phyloP scores from a whole-genome alignment of 2,797 vertebrate genomes.

The Loris lydekkerianus region DNA sequence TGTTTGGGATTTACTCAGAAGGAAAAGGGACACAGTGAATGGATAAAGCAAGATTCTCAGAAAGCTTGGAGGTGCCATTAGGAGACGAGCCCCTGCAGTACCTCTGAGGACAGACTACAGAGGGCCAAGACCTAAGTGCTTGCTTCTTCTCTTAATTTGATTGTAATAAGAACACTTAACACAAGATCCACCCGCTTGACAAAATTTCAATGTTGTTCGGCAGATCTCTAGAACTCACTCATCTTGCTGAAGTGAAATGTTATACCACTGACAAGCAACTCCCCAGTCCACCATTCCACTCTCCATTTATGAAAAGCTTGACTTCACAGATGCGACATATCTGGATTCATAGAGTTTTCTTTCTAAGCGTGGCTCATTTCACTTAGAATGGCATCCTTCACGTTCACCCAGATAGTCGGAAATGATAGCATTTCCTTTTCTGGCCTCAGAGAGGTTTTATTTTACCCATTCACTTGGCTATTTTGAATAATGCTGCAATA shows the following conservation, averaged over 20 bases:
- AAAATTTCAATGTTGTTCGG: not conserved
- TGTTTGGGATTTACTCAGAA: not conserved
- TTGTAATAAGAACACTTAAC: not conserved
- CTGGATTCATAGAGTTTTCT: not conserved
- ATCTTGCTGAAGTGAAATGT: not conserved
- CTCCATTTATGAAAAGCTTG: not conserved
- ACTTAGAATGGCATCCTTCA: too few relatives aligned
- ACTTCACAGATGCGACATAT: rapidly evolving
- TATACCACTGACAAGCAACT: not conserved
- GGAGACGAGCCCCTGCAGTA: not conserved
- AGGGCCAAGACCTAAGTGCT: not conserved
- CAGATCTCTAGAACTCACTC: not conserved
- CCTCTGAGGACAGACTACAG: not conserved
- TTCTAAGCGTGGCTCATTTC: not conserved
- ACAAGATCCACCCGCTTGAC: not conserved
- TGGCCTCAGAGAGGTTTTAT: too few relatives aligned
- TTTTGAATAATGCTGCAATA: too few relatives aligned
- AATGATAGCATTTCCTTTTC: too few relatives aligned
- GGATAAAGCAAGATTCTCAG: not conserved
- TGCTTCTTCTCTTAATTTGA: not conserved
- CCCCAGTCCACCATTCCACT: not conserved
- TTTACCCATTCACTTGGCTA: too few relatives aligned
- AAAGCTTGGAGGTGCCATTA: too few relatives aligned
- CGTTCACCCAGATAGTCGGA: too few relatives aligned
- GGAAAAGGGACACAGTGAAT: not conserved